Percentiles rank a stretch among this genome's conserved stretches.
Conservation (phyloP, 1,140 invertebrate genomes). For the Sogatella furcifera region DNA sequence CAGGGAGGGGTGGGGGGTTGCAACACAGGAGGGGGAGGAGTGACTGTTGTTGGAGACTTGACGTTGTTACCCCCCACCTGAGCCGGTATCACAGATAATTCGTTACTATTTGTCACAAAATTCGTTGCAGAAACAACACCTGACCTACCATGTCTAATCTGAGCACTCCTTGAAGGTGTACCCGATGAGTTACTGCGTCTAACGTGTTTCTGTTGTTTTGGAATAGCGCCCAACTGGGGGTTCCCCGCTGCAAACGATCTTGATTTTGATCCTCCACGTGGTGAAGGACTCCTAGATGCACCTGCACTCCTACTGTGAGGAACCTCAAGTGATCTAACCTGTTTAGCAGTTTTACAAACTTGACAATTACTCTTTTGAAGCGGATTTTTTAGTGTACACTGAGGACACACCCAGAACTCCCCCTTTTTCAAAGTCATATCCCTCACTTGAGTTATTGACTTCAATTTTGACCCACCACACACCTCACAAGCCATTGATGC, state of each 20-base stretch:
- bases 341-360: constrained; percentile 54
- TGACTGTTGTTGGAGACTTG: too few species aligned
- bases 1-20: constrained; percentile 36
- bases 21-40: background rate
- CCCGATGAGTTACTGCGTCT: constrained; percentile 15
- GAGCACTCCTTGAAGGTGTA: constrained; percentile 31
- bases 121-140: constrained; percentile 5
- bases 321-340: constrained; percentile 25
- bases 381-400: constrained; percentile 77
- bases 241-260: background rate
- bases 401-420: constrained; percentile 62
- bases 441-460: constrained; percentile 48
- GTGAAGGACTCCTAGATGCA: constrained; percentile 33
- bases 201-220: constrained; percentile 26
- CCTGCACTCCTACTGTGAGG: constrained; percentile 15
- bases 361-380: constrained; percentile 56
- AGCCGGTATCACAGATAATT: constrained; percentile 11
- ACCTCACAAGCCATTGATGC: constrained; percentile 60
- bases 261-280: constrained; percentile 25
- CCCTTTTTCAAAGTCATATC: constrained; percentile 59
- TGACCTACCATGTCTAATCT: constrained; percentile 19
- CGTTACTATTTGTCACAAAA: background rate
- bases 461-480: constrained; percentile 68
- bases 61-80: background rate
- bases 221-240: constrained; percentile 24